Evolutionary conservation across 2,113 vertebrate genomes (phyloP).

Genomic region (Onychorhynchus coronatus): DNA sequence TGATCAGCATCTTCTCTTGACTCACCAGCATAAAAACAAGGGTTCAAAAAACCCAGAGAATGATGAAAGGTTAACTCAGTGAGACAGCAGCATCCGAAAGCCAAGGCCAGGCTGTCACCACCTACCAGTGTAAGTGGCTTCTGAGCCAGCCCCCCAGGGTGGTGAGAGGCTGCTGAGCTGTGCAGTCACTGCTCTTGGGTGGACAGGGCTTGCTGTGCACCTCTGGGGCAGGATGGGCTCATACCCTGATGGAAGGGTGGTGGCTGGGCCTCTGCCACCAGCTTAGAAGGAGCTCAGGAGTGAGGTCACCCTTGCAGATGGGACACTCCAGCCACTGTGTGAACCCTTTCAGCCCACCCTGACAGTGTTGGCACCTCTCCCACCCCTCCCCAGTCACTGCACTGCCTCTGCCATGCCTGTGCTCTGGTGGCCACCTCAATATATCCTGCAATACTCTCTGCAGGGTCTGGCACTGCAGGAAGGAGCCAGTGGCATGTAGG

Average conservation of each 20-base stretch:
- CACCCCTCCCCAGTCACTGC: background rate
- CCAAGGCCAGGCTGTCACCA: background rate
- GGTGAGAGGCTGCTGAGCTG: background rate
- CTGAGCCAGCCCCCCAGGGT: background rate
- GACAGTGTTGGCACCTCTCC: background rate
- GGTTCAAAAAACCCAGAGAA: background rate
- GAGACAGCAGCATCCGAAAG: background rate
- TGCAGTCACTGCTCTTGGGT: background rate
- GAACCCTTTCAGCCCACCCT: background rate
- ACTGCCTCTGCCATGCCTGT: accelerated
- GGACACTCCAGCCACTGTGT: background rate
- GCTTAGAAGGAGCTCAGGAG: background rate
- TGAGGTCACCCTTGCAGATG: background rate
- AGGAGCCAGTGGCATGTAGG: background rate
- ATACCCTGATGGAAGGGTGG: background rate
- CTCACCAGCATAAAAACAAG: background rate
- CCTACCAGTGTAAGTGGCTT: background rate
- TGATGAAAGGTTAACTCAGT: background rate
- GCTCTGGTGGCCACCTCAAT: background rate
- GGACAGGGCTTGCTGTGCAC: background rate
- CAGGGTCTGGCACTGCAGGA: background rate
- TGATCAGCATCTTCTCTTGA: background rate
- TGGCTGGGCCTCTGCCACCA: background rate
- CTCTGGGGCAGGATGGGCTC: background rate
- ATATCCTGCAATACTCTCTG: background rate